Evolutionary conservation across 2,113 vertebrate genomes (phyloP).

Genomic region (Tapirus terrestris): DNA sequence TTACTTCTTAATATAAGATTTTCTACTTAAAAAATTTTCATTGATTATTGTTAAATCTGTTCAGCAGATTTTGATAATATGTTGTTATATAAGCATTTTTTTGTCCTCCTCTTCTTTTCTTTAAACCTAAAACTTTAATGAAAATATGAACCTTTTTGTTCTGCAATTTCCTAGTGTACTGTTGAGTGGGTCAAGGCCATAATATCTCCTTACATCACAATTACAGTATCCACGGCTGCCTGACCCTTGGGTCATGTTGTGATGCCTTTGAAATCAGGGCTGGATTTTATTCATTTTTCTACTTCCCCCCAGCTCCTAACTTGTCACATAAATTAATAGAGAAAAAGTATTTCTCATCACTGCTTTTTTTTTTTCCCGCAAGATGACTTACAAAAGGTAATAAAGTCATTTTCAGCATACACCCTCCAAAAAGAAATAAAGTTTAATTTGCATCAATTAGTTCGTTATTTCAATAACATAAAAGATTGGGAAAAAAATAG

Average conservation of each 20-base stretch:
- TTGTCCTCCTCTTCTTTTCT: not conserved
- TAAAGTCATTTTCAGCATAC: not conserved
- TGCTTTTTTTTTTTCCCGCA: not conserved
- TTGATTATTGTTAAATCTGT: not conserved
- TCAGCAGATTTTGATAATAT: not conserved
- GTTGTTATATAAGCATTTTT: not conserved
- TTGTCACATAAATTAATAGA: constrained; percentile 44
- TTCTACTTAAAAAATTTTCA: not conserved
- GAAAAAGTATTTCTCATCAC: not conserved
- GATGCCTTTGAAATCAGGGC: constrained; percentile 46
- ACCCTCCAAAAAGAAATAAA: not conserved
- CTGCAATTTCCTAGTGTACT: not conserved
- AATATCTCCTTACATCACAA: not conserved
- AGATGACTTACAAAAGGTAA: constrained; percentile 32
- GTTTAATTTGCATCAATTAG: not conserved
- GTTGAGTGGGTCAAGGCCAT: not conserved
- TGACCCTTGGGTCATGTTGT: not conserved
- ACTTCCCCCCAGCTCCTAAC: constrained; percentile 14
- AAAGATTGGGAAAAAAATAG: not conserved
- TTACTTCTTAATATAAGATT: not conserved
- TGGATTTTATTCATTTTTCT: constrained; percentile 61
- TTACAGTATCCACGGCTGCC: accelerated
- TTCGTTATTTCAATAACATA: not conserved
- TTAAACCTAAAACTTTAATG: not conserved
- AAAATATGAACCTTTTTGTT: not conserved